Conservation (phyloP, 2,888 invertebrate species). For the Erannis defoliaria region DNA sequence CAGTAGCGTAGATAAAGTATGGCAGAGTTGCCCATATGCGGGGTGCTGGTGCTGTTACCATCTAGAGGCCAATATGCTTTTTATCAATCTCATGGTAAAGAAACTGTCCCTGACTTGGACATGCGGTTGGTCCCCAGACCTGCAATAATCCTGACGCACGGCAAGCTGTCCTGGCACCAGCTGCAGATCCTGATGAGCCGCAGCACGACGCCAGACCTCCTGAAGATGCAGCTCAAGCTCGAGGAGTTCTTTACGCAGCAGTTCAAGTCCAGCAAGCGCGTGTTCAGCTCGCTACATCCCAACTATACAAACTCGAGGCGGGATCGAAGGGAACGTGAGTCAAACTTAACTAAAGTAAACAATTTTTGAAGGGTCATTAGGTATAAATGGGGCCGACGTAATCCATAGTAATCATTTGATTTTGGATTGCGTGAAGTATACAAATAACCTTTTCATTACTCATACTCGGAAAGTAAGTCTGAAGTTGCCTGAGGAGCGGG, state of each 20-base stretch:
- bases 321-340: conserved; percentile 69
- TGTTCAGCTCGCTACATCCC: conserved; percentile 90
- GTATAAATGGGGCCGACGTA: too few species aligned
- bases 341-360: not conserved
- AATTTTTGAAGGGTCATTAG: not conserved
- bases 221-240: conserved; percentile 98
- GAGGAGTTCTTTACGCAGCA: conserved; percentile 99
- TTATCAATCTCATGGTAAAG: too few species aligned
- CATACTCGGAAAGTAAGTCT: too few species aligned
- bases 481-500: too few species aligned
- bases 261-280: conserved; percentile 97
- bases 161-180: conserved; percentile 97
- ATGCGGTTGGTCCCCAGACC: conserved; percentile 83
- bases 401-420: too few species aligned
- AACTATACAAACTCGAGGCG: conserved; percentile 63
- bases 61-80: too few species aligned
- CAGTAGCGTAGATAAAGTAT: too few species aligned
- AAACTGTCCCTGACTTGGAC: not conserved
- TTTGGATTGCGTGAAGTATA: not conserved
- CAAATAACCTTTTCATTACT: too few species aligned
- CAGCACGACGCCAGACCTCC: conserved; percentile 97
- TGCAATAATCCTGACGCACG: conserved; percentile 96
- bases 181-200: conserved; percentile 98
- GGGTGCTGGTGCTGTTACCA: too few species aligned
- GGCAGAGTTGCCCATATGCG: too few species aligned